phyloP scores from a whole-genome alignment of 2,797 vertebrate species.

The Tauraco hartlaubi region DNA sequence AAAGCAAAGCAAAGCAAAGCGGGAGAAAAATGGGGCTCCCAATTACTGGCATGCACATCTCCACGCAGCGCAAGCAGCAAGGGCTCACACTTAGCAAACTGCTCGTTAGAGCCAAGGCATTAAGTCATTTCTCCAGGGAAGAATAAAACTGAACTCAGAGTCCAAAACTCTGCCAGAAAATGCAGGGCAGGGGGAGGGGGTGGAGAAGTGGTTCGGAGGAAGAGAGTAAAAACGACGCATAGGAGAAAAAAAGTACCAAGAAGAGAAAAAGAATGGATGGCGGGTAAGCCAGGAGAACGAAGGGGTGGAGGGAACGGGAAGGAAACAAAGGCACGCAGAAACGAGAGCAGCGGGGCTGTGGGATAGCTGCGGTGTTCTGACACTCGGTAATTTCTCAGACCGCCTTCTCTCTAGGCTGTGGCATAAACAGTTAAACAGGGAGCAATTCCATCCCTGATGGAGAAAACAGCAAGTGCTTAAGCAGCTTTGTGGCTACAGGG shows the following conservation, averaged over 20 bases:
- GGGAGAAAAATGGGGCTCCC: constrained; percentile 56
- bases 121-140: constrained; percentile 79
- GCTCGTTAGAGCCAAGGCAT: constrained; percentile 74
- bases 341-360: neutral
- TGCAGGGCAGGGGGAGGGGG: constrained; percentile 19
- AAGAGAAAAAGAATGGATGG: neutral
- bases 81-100: constrained; percentile 57
- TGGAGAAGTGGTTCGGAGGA: neutral
- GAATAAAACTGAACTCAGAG: constrained; percentile 71
- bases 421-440: constrained; percentile 59
- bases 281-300: neutral
- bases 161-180: constrained; percentile 64
- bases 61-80: constrained; percentile 63
- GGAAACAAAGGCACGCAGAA: neutral
- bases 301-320: neutral
- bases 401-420: neutral
- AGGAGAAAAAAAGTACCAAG: constrained; percentile 16
- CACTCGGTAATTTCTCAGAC: constrained; percentile 15
- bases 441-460: constrained; percentile 46
- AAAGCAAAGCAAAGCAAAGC: constrained; percentile 52
- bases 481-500: neutral
- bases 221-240: neutral
- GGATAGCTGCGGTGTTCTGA: neutral
- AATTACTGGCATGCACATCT: constrained; percentile 58
- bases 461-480: constrained; percentile 59